Percentiles rank a stretch among this genome's conserved stretches.
phyloP scores from a whole-genome alignment of 2,113 vertebrate genomes.

The Laticauda colubrina region DNA sequence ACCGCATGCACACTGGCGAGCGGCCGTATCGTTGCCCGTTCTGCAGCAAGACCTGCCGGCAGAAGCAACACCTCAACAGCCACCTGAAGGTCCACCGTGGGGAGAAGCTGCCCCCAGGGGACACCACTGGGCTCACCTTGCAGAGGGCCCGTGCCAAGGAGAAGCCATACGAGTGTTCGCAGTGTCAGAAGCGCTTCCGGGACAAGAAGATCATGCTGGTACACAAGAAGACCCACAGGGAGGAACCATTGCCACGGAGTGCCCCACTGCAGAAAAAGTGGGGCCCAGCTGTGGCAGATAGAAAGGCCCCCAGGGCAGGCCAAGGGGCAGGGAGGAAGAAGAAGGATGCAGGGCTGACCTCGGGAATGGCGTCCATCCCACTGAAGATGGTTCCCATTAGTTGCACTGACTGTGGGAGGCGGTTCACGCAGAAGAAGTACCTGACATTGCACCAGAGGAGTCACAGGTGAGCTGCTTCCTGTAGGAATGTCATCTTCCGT shows the following conservation, averaged over 20 bases:
- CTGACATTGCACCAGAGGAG: background rate
- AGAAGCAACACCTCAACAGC: conserved; percentile 15
- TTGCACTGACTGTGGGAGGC: background rate
- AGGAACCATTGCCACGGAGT: background rate
- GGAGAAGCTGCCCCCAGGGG: background rate
- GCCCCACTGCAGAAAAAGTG: background rate
- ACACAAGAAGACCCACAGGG: background rate
- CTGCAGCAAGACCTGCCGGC: background rate
- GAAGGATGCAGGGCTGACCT: accelerated
- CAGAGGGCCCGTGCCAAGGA: background rate
- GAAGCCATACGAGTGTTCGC: background rate
- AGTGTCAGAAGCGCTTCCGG: background rate
- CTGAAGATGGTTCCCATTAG: accelerated
- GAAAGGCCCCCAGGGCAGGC: background rate
- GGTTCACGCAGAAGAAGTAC: background rate
- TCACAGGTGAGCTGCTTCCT: background rate
- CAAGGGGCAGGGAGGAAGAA: no score
- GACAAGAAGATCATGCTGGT: background rate
- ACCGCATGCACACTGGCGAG: background rate
- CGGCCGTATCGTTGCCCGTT: background rate
- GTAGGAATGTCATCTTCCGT: accelerated
- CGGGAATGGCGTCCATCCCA: accelerated
- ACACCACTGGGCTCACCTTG: background rate
- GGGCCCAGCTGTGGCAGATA: background rate
- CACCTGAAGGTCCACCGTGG: background rate